Percentiles rank a stretch among this genome's conserved stretches.
These are phyloP conservation scores for Geotrypetes seraphini DNA, from an alignment of 2,797 vertebrate species.

Conservation along the genomic window DNA sequence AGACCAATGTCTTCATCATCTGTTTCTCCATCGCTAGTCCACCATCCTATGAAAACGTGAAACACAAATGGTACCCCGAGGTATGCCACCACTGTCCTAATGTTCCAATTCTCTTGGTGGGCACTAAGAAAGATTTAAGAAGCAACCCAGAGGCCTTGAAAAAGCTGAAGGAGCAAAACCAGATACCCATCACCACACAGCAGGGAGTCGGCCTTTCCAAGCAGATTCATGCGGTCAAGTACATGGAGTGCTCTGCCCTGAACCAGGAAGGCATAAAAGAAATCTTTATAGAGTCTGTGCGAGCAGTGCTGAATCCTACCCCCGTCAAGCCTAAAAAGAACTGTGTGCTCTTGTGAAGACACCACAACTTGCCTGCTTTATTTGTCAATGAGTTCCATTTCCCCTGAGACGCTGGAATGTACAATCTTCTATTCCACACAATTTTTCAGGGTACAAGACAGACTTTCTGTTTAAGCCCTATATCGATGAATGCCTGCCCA, in stretches of 20 bases:
- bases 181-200: slow-evolving; percentile 56
- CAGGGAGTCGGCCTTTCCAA: slow-evolving; percentile 61
- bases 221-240: slow-evolving; percentile 68
- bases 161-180: slow-evolving; percentile 69
- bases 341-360: slow-evolving; percentile 73
- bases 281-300: slow-evolving; percentile 65
- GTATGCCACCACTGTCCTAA: slow-evolving; percentile 70
- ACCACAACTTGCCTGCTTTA: background rate
- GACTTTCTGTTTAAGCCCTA: too few relatives aligned
- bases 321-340: slow-evolving; percentile 50
- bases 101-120: slow-evolving; percentile 69
- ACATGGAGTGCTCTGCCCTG: slow-evolving; percentile 75
- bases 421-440: background rate
- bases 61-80: slow-evolving; percentile 73
- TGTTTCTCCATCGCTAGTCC: slow-evolving; percentile 75
- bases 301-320: slow-evolving; percentile 58
- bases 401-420: background rate
- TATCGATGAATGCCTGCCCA: too few relatives aligned
- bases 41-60: slow-evolving; percentile 68
- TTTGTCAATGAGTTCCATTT: too few relatives aligned
- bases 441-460: too few relatives aligned
- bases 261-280: slow-evolving; percentile 71
- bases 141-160: slow-evolving; percentile 57
- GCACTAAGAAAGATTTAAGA: slow-evolving; percentile 77
- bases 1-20: slow-evolving; percentile 75